Conservation (phyloP, 2,888 invertebrate species). For the Hirtodrosophila duncani region DNA sequence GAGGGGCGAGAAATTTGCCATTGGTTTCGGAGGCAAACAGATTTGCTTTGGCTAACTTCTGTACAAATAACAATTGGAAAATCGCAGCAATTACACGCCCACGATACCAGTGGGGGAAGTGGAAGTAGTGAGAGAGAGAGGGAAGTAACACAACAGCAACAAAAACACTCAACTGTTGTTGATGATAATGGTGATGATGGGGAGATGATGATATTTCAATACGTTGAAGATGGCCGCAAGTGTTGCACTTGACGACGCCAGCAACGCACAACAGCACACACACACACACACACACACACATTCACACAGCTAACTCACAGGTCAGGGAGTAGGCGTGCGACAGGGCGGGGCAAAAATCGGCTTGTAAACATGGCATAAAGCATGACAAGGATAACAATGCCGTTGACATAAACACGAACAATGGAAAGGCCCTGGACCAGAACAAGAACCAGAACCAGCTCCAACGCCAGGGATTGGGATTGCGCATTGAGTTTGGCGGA, state of each 20-base stretch:
- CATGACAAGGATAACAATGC: slow-evolving; percentile 55
- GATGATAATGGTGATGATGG: slow-evolving; percentile 10
- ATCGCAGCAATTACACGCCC: slow-evolving; percentile 33
- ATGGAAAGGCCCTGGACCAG: slow-evolving; percentile 1
- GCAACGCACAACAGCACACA: slow-evolving; percentile 3
- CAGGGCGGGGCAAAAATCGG: slow-evolving; percentile 29
- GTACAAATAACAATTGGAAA: slow-evolving; percentile 27
- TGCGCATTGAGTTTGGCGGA: slow-evolving; percentile 19
- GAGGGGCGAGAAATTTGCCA: too few species aligned
- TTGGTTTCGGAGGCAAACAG: too few species aligned
- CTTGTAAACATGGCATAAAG: slow-evolving; percentile 53
- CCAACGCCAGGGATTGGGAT: slow-evolving; percentile 10
- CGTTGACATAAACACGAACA: slow-evolving; percentile 46
- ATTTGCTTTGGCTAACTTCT: not conserved
- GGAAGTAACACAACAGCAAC: slow-evolving; percentile 2
- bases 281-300: slow-evolving; percentile 1
- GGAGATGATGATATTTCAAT: slow-evolving; percentile 43
- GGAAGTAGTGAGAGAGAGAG: not conserved
- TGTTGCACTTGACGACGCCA: slow-evolving; percentile 42
- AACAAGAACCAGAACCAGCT: not conserved
- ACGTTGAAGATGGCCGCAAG: slow-evolving; percentile 42
- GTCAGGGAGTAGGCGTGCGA: not conserved
- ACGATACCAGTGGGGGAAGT: slow-evolving; percentile 7
- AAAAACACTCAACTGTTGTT: slow-evolving; percentile 6
- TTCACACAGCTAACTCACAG: not conserved